Evolutionary conservation across 2,797 vertebrate genomes (phyloP).

Genomic region (Aeoliscus strigatus): DNA sequence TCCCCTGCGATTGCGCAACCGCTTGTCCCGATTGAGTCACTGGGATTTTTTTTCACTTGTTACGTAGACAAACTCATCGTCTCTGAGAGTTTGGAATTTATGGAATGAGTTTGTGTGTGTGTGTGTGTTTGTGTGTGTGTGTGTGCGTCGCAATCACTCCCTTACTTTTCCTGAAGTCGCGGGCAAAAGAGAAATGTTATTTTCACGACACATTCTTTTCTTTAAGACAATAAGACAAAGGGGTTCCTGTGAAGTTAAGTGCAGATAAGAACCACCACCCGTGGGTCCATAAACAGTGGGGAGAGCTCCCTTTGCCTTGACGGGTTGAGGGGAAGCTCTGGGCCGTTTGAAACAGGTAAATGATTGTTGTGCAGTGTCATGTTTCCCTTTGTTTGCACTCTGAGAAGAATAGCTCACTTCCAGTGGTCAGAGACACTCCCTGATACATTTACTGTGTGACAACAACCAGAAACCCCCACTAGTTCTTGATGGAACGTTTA

Average conservation of each 20-base stretch:
- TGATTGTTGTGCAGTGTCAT: slow-evolving; percentile 41
- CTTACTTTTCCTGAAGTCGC: too few relatives aligned
- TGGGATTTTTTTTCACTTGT: too few relatives aligned
- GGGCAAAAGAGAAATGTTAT: too few relatives aligned
- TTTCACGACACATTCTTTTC: neutral
- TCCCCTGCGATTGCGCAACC: slow-evolving; percentile 5
- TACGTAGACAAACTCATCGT: too few relatives aligned
- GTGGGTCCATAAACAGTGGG: neutral
- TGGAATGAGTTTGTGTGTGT: slow-evolving; percentile 36
- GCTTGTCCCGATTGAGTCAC: slow-evolving; percentile 22
- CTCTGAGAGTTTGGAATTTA: slow-evolving; percentile 15
- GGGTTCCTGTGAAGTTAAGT: slow-evolving; percentile 4
- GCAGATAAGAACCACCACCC: slow-evolving; percentile 15
- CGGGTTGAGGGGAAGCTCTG: neutral
- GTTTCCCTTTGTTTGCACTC: slow-evolving; percentile 48
- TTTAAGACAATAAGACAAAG: slow-evolving; percentile 5
- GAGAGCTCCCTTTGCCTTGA: slow-evolving; percentile 13
- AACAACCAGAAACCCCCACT: too few relatives aligned
- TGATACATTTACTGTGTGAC: slow-evolving; percentile 2
- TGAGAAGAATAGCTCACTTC: slow-evolving; percentile 17
- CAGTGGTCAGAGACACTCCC: slow-evolving; percentile 26
- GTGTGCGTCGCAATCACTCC: too few relatives aligned
- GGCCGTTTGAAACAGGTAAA: slow-evolving; percentile 27
- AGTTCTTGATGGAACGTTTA: too few relatives aligned
- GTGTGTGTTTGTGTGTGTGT: too few relatives aligned